Percentiles rank a stretch among this genome's conserved stretches.
Evolutionary conservation across 2,113 vertebrate species (phyloP).

Genomic region (Cololabis saira): DNA sequence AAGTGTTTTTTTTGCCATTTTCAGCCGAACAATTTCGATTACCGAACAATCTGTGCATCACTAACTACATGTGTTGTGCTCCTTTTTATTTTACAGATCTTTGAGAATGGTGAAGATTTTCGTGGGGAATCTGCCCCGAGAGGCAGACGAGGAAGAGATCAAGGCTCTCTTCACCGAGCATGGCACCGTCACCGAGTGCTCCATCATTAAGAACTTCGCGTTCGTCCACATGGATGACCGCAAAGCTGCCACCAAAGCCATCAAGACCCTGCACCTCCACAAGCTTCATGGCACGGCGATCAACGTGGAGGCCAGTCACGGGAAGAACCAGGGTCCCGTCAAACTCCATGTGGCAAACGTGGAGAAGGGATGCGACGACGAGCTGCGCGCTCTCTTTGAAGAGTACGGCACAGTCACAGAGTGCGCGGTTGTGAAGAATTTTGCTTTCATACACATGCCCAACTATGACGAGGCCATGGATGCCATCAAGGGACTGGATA

Average conservation of each 20-base stretch:
- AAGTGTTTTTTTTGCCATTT: too few species aligned
- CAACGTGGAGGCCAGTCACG: conserved; percentile 84
- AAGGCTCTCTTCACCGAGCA: conserved; percentile 79
- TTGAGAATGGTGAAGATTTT: conserved; percentile 85
- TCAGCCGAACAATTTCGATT: too few species aligned
- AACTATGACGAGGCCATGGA: conserved; percentile 86
- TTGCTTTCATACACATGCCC: conserved; percentile 86
- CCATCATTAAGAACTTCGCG: conserved; percentile 85
- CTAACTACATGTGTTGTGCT: too few species aligned
- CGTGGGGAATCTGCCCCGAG: conserved; percentile 82
- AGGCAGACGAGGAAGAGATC: conserved; percentile 81
- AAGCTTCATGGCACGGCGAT: conserved; percentile 82
- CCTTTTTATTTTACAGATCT: too few species aligned
- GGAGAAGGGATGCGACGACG: conserved; percentile 79
- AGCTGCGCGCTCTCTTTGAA: conserved; percentile 83
- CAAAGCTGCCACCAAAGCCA: conserved; percentile 83
- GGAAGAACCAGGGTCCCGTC: conserved; percentile 81
- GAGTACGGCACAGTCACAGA: conserved; percentile 83
- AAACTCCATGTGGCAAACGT: conserved; percentile 85
- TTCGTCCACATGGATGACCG: conserved; percentile 87
- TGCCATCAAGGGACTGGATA: conserved; percentile 84
- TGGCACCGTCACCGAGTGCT: conserved; percentile 82
- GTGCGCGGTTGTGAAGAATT: conserved; percentile 85
- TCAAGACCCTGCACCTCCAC: conserved; percentile 79
- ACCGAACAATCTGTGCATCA: too few species aligned